Conservation (phyloP, 2,797 vertebrate genomes). For the Spheniscus humboldti region DNA sequence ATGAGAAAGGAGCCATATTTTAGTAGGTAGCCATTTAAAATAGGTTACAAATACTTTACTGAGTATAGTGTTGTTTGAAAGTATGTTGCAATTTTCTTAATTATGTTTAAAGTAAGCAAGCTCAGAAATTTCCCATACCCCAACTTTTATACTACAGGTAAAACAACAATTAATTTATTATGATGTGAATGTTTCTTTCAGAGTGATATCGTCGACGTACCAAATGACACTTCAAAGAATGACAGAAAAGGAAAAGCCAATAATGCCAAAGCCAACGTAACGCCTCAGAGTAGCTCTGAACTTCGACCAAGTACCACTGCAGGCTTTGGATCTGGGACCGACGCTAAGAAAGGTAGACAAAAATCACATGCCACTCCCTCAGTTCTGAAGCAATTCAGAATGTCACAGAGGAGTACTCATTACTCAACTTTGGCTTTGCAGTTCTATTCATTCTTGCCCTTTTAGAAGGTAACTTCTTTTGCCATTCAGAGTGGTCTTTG, state of each 20-base stretch:
- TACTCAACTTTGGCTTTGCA: background rate
- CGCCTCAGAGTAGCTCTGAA: constrained; percentile 91
- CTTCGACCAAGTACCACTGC: constrained; percentile 82
- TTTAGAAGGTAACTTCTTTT: background rate
- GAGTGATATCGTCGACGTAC: constrained; percentile 98
- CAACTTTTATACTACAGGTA: background rate
- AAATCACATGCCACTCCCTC: background rate
- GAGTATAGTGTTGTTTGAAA: background rate
- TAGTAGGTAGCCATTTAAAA: background rate
- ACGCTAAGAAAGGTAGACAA: constrained; percentile 85
- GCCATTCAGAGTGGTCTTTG: too few relatives aligned
- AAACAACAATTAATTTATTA: background rate
- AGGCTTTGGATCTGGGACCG: constrained; percentile 78
- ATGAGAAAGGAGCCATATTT: background rate
- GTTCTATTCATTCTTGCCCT: background rate
- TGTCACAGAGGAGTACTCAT: background rate
- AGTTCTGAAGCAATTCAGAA: background rate
- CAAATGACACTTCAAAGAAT: constrained; percentile 93
- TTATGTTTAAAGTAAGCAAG: background rate
- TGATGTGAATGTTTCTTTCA: constrained; percentile 58
- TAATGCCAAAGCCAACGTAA: constrained; percentile 88
- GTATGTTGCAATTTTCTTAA: background rate
- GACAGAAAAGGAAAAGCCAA: constrained; percentile 93
- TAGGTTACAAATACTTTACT: background rate
- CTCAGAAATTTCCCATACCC: background rate